Base-by-base conservation (phyloP, 2,888 invertebrate species). In the Limenitis camilla region DNA sequence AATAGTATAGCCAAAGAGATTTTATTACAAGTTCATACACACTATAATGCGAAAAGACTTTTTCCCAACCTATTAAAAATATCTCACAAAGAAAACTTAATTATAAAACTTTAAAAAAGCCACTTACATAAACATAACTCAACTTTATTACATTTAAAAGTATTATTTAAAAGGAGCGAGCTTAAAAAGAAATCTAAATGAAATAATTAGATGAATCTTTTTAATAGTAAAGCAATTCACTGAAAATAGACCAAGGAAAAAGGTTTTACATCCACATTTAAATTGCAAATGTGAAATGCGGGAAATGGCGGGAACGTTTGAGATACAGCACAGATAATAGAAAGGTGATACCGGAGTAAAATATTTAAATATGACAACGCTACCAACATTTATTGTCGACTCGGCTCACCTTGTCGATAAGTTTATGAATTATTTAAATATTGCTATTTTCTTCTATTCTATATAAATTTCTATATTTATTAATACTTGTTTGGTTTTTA, bases 281-380 rank as follows among this genome's bases (percentile, higher is more conserved):
- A 57, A 57, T 57, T 57, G 57, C 57, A 55, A 57, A 57, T 57
- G 39, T 55, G 45, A 40, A 49, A 46, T 54, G 51, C 47, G 19
- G 49, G 42, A 49, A 33, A 48, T 30, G 47, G 44, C 41, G 42
- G 49, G 45, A 36, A 50, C 48, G 35, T 27, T 51, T 52, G 39
- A 52, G 41, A 49, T 52, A 49, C 33, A 31, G 33, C 39, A 48
- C 40, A 50, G 28, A 45, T 29, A 32, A 38, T 42, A 41, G 27
- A 45, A 51, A 40, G 44, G 31, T 45, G 29, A 51, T 19, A 19
- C 19, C 19, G 19, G 19, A 19, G 19, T 19, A 19, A 19, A 19
- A 19, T 19, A 19, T 19, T 19, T 19, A 19, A 19, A 19, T 19
- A 19, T 19, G 19, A 19, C 19, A 19, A 19, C 19, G 19, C 19